phyloP scores from a whole-genome alignment of 2,113 vertebrate genomes.

The Misgurnus anguillicaudatus region DNA sequence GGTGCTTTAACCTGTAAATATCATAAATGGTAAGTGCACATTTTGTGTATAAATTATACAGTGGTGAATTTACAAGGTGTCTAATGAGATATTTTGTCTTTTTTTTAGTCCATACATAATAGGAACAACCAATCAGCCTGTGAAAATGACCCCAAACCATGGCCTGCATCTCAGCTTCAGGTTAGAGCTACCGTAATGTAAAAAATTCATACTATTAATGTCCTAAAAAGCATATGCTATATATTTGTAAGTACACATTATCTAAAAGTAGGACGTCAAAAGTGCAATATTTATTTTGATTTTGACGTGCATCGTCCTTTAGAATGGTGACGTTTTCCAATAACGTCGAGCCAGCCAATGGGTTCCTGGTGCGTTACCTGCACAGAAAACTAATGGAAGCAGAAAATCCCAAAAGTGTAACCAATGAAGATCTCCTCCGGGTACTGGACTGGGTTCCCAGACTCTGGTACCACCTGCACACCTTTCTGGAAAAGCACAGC shows the following conservation, averaged over 20 bases:
- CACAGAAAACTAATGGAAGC: constrained; percentile 95
- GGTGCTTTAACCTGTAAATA: constrained; percentile 98
- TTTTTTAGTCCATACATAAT: constrained; percentile 90
- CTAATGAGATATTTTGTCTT: background rate
- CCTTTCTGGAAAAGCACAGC: constrained; percentile 98
- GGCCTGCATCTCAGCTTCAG: constrained; percentile 97
- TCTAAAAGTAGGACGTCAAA: no score
- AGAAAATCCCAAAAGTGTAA: constrained; percentile 84
- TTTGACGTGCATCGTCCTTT: background rate
- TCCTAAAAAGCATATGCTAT: no score
- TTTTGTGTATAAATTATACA: background rate
- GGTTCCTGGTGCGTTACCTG: constrained; percentile 94
- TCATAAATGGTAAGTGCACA: constrained; percentile 91
- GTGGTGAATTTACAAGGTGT: no score
- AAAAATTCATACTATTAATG: no score
- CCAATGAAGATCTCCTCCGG: constrained; percentile 87
- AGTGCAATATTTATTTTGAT: background rate
- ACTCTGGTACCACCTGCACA: constrained; percentile 97
- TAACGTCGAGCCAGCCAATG: constrained; percentile 96
- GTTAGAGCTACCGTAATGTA: constrained; percentile 60
- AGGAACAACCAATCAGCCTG: constrained; percentile 95
- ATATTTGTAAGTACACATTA: no score
- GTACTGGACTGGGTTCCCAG: constrained; percentile 97
- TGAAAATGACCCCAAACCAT: constrained; percentile 96
- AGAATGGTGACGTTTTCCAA: constrained; percentile 99